phyloP scores from a whole-genome alignment of 2,797 vertebrate genomes.

The Aselliscus stoliczkanus region DNA sequence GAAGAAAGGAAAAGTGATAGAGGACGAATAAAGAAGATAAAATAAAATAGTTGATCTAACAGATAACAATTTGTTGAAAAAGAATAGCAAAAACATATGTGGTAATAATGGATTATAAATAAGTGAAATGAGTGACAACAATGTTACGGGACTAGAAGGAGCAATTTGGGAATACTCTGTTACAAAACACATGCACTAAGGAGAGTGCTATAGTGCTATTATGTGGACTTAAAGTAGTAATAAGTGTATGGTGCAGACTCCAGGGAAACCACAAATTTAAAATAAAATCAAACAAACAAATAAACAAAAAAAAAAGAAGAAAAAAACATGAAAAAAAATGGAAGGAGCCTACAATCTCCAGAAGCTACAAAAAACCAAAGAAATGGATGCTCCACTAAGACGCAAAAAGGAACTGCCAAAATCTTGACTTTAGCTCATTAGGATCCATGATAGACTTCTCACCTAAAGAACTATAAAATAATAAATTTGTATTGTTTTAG shows the following conservation, averaged over 20 bases:
- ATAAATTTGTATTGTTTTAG: background rate
- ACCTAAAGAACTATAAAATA: background rate
- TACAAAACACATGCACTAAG: background rate
- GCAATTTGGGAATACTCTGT: background rate
- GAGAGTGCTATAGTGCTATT: background rate
- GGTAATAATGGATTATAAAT: background rate
- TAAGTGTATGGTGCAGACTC: background rate
- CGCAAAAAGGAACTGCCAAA: background rate
- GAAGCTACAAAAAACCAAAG: background rate
- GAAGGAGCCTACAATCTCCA: background rate
- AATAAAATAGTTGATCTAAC: background rate
- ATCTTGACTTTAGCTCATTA: background rate
- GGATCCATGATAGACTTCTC: background rate
- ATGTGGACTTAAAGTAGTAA: background rate
- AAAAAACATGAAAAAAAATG: background rate
- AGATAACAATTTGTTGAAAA: background rate
- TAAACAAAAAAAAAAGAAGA: background rate
- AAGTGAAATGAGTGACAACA: background rate
- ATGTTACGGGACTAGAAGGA: background rate
- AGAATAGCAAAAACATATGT: background rate
- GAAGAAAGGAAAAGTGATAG: background rate
- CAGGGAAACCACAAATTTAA: background rate
- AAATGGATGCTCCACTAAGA: background rate
- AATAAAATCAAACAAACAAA: too few relatives aligned
- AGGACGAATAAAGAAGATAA: background rate